Conservation (phyloP, 2,113 vertebrate genomes). For the Fregata magnificens region DNA sequence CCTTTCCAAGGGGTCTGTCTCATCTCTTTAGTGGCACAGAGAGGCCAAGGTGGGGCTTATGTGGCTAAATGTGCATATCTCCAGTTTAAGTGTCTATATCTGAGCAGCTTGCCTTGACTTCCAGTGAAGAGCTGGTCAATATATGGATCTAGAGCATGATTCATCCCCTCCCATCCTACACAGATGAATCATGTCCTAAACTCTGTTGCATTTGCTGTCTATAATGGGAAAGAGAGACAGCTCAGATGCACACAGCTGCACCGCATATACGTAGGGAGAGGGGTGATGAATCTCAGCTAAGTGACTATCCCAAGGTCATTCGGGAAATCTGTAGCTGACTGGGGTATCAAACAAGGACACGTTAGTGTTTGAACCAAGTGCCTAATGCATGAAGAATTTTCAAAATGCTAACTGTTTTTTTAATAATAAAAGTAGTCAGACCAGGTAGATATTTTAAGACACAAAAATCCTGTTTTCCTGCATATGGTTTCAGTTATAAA, state of each 20-base stretch:
- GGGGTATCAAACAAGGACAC: background rate
- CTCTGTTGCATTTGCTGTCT: background rate
- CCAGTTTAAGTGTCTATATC: background rate
- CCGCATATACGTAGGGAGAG: fast-evolving
- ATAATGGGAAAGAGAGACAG: background rate
- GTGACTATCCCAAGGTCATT: background rate
- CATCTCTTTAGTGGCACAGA: background rate
- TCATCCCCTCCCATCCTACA: conserved; percentile 2
- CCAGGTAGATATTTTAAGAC: conserved; percentile 51
- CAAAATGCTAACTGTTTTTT: background rate
- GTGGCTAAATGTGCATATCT: background rate
- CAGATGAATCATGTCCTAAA: background rate
- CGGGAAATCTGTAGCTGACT: background rate
- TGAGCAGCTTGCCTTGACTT: background rate
- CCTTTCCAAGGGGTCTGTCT: background rate
- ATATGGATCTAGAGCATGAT: background rate
- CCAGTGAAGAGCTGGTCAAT: background rate
- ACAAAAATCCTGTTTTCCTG: conserved; percentile 24
- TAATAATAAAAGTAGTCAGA: background rate
- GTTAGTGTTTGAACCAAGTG: background rate
- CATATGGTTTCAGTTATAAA: conserved; percentile 60
- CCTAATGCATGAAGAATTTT: background rate
- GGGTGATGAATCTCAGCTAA: background rate
- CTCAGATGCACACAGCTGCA: background rate
- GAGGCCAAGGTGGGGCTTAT: background rate